Conservation (phyloP, 2,113 vertebrate genomes). For the Axis porcinus region DNA sequence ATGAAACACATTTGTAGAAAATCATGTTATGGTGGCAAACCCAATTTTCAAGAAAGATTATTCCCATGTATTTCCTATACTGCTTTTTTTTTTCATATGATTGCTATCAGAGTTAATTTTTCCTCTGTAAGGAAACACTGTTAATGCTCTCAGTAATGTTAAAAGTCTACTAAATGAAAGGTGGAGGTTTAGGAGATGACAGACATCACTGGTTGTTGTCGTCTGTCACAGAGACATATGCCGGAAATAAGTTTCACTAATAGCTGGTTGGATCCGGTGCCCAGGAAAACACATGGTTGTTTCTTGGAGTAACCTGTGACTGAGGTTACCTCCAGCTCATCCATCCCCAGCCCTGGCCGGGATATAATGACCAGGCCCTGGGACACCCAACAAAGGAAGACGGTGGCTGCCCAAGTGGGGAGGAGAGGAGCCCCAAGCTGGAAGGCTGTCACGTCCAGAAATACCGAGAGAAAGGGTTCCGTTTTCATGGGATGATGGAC, state of each 20-base stretch:
- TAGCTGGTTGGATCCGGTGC: accelerated
- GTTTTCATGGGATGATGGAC: background rate
- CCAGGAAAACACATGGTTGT: background rate
- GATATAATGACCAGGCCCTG: accelerated
- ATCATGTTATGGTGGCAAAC: background rate
- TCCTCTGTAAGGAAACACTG: background rate
- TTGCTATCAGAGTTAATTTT: background rate
- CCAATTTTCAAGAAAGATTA: background rate
- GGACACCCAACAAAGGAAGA: background rate
- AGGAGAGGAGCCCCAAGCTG: accelerated
- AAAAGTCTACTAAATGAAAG: background rate
- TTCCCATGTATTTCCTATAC: background rate
- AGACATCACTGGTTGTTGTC: accelerated
- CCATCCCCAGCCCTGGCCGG: background rate
- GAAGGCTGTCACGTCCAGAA: background rate
- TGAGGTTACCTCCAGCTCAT: background rate
- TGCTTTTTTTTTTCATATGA: background rate
- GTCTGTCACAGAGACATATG: background rate
- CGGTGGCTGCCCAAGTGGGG: background rate
- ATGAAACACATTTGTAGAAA: background rate
- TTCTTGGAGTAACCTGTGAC: background rate
- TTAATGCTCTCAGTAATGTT: background rate
- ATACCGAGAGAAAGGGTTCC: background rate
- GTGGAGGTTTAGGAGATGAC: background rate
- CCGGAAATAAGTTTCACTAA: background rate